Conservation (phyloP, 2,797 vertebrate species). For the Molossus alvarezi region DNA sequence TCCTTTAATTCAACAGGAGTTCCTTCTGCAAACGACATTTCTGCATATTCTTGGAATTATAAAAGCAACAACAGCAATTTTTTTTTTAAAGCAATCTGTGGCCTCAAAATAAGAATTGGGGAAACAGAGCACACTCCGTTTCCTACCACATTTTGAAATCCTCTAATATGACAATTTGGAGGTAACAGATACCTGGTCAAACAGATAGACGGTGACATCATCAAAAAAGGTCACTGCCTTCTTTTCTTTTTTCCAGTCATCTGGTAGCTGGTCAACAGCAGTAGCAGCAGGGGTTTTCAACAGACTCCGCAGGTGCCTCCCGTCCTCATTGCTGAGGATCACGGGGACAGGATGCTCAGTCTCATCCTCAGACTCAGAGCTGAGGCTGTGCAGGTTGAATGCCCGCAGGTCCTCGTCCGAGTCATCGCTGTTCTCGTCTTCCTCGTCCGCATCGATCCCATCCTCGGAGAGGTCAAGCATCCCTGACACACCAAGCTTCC, state of each 20-base stretch:
- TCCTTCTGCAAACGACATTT: not conserved
- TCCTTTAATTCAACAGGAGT: not conserved
- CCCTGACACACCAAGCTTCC: slow-evolving; percentile 91
- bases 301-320: slow-evolving; percentile 95
- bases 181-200: slow-evolving; percentile 95
- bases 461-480: slow-evolving; percentile 92
- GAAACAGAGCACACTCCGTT: not conserved
- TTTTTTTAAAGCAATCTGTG: not conserved
- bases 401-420: slow-evolving; percentile 96
- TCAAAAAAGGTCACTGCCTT: slow-evolving; percentile 98
- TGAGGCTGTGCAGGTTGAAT: slow-evolving; percentile 95
- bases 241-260: slow-evolving; percentile 88
- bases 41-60: not conserved
- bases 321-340: slow-evolving; percentile 92
- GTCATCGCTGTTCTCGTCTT: slow-evolving; percentile 98
- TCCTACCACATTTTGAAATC: not conserved
- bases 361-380: slow-evolving; percentile 97
- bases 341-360: slow-evolving; percentile 93
- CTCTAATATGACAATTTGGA: not conserved
- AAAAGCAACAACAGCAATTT: not conserved
- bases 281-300: slow-evolving; percentile 90
- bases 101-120: not conserved
- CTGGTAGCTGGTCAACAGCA: slow-evolving; percentile 40
- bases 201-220: slow-evolving; percentile 98
- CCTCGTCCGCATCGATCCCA: slow-evolving; percentile 96